Conservation (phyloP, 2,888 invertebrate species). For the Erebia ligea region DNA sequence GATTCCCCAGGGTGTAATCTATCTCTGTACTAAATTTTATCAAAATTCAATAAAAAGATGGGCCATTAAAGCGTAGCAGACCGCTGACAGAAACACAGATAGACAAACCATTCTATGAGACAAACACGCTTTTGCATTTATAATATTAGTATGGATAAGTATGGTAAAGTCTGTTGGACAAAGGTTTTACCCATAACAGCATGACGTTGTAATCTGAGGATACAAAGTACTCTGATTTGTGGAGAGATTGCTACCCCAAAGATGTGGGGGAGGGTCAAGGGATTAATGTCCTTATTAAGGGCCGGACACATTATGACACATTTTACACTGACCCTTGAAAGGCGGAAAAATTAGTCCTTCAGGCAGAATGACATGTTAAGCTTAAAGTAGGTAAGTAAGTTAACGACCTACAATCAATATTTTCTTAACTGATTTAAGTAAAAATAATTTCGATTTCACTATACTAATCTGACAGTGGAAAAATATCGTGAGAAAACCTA, state of each 20-base stretch:
- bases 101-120: too few relatives aligned
- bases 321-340: conserved; percentile 49
- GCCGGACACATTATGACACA: conserved; percentile 49
- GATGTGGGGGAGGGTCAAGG: conserved; percentile 46
- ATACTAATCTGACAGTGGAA: too few relatives aligned
- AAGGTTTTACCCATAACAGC: conserved; percentile 22
- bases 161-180: background rate
- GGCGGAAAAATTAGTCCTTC: conserved; percentile 45
- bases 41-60: too few relatives aligned
- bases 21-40: too few relatives aligned
- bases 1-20: too few relatives aligned
- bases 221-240: conserved; percentile 42
- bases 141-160: background rate
- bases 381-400: background rate
- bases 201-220: conserved; percentile 40
- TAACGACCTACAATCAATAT: background rate
- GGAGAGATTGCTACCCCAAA: conserved; percentile 43
- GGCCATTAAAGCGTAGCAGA: too few relatives aligned
- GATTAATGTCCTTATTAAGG: conserved; percentile 51
- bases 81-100: too few relatives aligned
- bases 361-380: conserved; percentile 18
- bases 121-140: background rate
- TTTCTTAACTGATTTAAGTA: too few relatives aligned
- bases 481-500: too few relatives aligned
- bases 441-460: too few relatives aligned